Evolutionary conservation across 1,140 invertebrate species (phyloP).

Genomic region (Tenebrio molitor): DNA sequence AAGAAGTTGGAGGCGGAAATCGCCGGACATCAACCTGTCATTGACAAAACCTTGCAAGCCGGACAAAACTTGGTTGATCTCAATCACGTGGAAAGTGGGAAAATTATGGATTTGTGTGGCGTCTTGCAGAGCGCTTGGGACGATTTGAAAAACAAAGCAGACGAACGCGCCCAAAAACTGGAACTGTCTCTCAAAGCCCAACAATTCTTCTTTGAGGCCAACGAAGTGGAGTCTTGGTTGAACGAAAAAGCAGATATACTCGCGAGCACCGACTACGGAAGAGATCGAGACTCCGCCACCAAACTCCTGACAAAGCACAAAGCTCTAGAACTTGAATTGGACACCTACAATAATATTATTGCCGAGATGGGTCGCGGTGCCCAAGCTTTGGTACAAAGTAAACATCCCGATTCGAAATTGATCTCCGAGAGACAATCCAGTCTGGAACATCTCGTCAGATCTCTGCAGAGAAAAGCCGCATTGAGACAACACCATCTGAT

Average conservation of each 20-base stretch:
- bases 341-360: slow-evolving; percentile 93
- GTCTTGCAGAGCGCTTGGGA: slow-evolving; percentile 78
- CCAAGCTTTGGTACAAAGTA: slow-evolving; percentile 79
- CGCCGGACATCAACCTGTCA: slow-evolving; percentile 83
- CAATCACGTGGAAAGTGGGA: slow-evolving; percentile 81
- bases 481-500: slow-evolving; percentile 87
- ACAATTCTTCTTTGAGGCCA: slow-evolving; percentile 91
- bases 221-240: slow-evolving; percentile 94
- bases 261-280: slow-evolving; percentile 85
- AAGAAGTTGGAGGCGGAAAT: slow-evolving; percentile 92
- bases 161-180: slow-evolving; percentile 81
- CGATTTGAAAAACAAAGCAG: slow-evolving; percentile 77
- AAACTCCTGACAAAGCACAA: slow-evolving; percentile 95
- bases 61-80: slow-evolving; percentile 80
- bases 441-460: slow-evolving; percentile 83
- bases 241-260: slow-evolving; percentile 88
- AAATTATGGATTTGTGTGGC: slow-evolving; percentile 78
- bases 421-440: slow-evolving; percentile 84
- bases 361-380: slow-evolving; percentile 93
- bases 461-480: slow-evolving; percentile 84
- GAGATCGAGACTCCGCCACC: slow-evolving; percentile 90
- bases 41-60: slow-evolving; percentile 83
- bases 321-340: slow-evolving; percentile 91
- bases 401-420: slow-evolving; percentile 85
- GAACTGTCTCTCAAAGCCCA: slow-evolving; percentile 90